Base-by-base conservation (phyloP, 2,888 invertebrate genomes). In the Danaus chrysippus region DNA sequence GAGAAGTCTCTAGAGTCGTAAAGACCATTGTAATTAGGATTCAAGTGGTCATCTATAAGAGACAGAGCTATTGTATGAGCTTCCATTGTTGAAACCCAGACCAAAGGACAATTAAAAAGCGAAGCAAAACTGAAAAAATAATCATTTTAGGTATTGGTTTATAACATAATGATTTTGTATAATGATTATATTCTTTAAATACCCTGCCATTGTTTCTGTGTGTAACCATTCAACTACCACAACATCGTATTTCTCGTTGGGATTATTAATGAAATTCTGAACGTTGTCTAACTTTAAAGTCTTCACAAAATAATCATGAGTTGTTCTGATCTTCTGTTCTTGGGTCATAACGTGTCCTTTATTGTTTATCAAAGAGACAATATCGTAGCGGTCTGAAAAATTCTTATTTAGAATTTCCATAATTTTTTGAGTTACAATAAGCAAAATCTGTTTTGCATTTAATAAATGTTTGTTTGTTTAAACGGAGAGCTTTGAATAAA, bases 21-120 rank as follows among this genome's bases (percentile, higher is more conserved):
- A 42, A 67, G 58, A 3, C 64, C 11, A 0, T 71, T 73, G 61
- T 84, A 85, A 1, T 84, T 76, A 0, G 86, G 83, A 55, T 84
- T 86, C 0, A 74, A 70, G 0, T 68, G 63, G 42, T 78, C 78
- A 52, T 85, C 83, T 0, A 87, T 74, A 1, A 83, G 64, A 1
- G 71, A 68, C 5, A 82, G 59, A 0, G 78, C 62, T 46, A 67
- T 54, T 53, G 75, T 74, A 62, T 85, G 82, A 0, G 83, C 76
- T 10, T 81, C 81, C 17, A 81, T 62, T 0, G 83, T 71, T 0
- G 79, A 78, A 0, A 76, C 63, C 84, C 83, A 87, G 23, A 87
- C 79, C 8, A 78, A 68, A 0, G 87, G 87, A 43, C 80, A 80
- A 10, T 78, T 66, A 63, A 73, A 86, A 0, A 85, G 68, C 34